Conservation (phyloP, 1,140 invertebrate species). For the Caenorhabditis latens region DNA sequence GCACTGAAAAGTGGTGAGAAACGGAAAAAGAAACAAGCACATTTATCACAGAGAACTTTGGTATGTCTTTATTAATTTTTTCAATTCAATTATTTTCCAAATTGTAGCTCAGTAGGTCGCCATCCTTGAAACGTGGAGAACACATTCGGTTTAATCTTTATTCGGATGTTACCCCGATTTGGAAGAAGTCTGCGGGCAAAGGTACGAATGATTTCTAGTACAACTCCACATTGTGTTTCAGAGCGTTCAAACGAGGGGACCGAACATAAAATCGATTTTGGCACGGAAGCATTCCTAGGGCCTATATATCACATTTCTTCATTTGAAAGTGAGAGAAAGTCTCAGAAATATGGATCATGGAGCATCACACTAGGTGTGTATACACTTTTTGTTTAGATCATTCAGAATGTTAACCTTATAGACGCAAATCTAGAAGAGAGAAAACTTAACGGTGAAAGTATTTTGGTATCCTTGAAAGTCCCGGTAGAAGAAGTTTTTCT, state of each 20-base stretch:
- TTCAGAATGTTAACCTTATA: not conserved
- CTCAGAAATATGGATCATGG: conserved; percentile 58
- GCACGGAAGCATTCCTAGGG: conserved; percentile 40
- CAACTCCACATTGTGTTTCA: not conserved
- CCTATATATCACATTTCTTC: conserved; percentile 50
- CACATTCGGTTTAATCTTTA: conserved; percentile 50
- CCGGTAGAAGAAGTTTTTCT: conserved; percentile 63
- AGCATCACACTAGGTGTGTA: conserved; percentile 36
- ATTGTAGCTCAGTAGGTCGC: conserved; percentile 7
- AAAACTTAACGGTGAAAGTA: conserved; percentile 38
- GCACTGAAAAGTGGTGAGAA: conserved; percentile 39
- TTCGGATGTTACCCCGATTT: conserved; percentile 21
- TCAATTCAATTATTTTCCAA: no score
- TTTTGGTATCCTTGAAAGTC: conserved; percentile 55
- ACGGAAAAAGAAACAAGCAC: conserved; percentile 8
- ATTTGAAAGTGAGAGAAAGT: conserved; percentile 13
- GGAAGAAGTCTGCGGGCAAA: conserved; percentile 20
- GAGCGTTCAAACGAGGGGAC: not conserved
- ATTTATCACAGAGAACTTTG: not conserved
- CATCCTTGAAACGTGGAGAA: conserved; percentile 19
- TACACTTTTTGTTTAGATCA: not conserved
- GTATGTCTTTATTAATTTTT: not conserved
- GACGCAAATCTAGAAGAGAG: conserved; percentile 31
- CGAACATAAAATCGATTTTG: conserved; percentile 56
- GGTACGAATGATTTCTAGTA: not conserved